These are phyloP conservation scores for Hipparchia sbordonii DNA, from an alignment of 2,888 invertebrate species.

Conservation along the genomic window DNA sequence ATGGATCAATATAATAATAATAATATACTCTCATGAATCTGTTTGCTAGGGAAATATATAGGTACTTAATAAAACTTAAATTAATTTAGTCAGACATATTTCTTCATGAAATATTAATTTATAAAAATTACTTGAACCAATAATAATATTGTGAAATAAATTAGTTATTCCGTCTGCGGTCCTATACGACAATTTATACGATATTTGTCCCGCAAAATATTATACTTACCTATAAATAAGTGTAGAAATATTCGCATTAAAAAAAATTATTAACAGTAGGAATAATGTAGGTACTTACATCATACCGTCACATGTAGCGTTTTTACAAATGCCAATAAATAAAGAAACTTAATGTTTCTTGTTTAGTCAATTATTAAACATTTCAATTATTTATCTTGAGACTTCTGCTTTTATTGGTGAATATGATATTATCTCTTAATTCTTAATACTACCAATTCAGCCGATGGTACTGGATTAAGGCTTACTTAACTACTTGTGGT, in stretches of 20 bases:
- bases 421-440: not conserved
- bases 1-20: not conserved
- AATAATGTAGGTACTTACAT: constrained; percentile 16
- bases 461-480: no score
- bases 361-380: constrained; percentile 53
- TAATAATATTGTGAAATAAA: not conserved
- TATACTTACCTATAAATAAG: not conserved
- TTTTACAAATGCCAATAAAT: constrained; percentile 50
- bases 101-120: not conserved
- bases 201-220: no score
- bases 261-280: not conserved
- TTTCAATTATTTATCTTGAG: constrained; percentile 25
- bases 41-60: not conserved
- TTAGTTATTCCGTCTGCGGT: not conserved
- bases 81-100: not conserved
- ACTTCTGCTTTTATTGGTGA: constrained; percentile 18
- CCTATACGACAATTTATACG: not conserved
- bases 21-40: not conserved
- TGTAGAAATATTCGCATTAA: constrained; percentile 10
- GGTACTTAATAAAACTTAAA: not conserved
- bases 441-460: not conserved
- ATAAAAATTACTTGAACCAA: not conserved
- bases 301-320: constrained; percentile 27
- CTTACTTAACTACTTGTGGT: no score
- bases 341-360: constrained; percentile 49